Base-by-base conservation (phyloP, 2,888 invertebrate species). In the Campopleginae sp. region DNA sequence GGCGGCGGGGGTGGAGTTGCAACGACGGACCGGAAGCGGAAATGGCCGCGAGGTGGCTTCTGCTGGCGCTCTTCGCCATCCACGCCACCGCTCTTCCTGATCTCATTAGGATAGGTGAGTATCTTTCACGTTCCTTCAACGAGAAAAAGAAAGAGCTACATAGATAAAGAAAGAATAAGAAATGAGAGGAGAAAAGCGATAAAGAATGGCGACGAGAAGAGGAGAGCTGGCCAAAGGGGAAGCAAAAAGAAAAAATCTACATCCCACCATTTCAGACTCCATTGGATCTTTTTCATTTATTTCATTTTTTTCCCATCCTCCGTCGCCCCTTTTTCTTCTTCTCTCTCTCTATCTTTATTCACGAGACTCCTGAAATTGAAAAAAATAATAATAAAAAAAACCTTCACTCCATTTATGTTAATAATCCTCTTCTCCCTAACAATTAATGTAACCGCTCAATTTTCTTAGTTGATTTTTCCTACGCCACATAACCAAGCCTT, bases 101-200 rank as follows among this genome's bases (percentile, higher is more conserved):
- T 89, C 93, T 94, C 88, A 95, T 95, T 90, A 93, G 94, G 89
- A 95, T 95, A 92, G 95, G 95, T 94, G 91, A 94, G 94, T 91
- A 89, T 89, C 88, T 89, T 88, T 70, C 61, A 76, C 78, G 77
- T 77, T 79, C 68, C 63, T 77, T 82, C 81, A 82, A 77, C 80
- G 80, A 68, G 82, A 66, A 76, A 48, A 76, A 76, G 74, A 72
- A 80, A 71, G 68, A 42, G n/a, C 7, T 51, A 48, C 19, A 72
- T 65, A 23, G 19, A 42, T 38, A 66, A 66, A 66, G 23, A 6
- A 23, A 19, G 42, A 66, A 66, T 23, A 66, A 66, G 42, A 19
- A 38, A 65, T 19, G n/a, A 38, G 19, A 1, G 23, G 38, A 38
- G 23, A 38, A 27, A 38, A 33, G 63, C 63, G 63, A 63, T 38